Conservation (phyloP, 2,888 invertebrate genomes). For the Leptodirus hochenwartii region DNA sequence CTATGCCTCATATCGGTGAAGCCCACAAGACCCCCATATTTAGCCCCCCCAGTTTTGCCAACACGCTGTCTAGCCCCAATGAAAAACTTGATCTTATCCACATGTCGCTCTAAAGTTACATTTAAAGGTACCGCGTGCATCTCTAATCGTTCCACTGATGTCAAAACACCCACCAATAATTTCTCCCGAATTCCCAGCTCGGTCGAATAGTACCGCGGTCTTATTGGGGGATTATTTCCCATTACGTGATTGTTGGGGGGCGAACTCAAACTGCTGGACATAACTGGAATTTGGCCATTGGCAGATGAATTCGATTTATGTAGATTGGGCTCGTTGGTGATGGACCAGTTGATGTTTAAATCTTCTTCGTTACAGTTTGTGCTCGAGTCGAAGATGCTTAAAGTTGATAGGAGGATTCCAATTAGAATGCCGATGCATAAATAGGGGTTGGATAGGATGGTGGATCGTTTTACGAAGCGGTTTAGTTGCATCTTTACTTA, state of each 20-base stretch:
- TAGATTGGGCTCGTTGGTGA: too few relatives aligned
- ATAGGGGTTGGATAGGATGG: constrained; percentile 12
- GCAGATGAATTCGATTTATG: too few relatives aligned
- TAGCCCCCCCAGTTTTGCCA: too few relatives aligned
- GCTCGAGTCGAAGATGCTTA: too few relatives aligned
- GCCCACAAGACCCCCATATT: constrained; percentile 45
- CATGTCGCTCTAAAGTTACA: constrained; percentile 66
- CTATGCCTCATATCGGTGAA: constrained; percentile 65
- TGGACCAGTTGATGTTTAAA: too few relatives aligned
- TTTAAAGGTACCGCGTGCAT: constrained; percentile 70
- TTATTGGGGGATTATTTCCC: too few relatives aligned
- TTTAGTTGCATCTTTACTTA: too few relatives aligned
- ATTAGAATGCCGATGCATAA: constrained; percentile 13
- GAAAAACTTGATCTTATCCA: constrained; percentile 52
- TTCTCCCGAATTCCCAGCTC: constrained; percentile 87
- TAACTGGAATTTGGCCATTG: too few relatives aligned
- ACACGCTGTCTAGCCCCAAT: constrained; percentile 27
- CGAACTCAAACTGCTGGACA: too few relatives aligned
- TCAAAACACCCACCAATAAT: constrained; percentile 72
- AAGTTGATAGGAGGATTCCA: constrained; percentile 12
- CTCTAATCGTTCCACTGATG: constrained; percentile 52
- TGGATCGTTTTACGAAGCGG: too few relatives aligned
- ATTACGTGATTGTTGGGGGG: too few relatives aligned
- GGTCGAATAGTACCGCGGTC: constrained; percentile 87
- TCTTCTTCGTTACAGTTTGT: too few relatives aligned